Percentiles rank a stretch among this genome's conserved stretches.
These are phyloP conservation scores for Nymphalis polychloros DNA, from an alignment of 2,888 invertebrate genomes.

Conservation along the genomic window DNA sequence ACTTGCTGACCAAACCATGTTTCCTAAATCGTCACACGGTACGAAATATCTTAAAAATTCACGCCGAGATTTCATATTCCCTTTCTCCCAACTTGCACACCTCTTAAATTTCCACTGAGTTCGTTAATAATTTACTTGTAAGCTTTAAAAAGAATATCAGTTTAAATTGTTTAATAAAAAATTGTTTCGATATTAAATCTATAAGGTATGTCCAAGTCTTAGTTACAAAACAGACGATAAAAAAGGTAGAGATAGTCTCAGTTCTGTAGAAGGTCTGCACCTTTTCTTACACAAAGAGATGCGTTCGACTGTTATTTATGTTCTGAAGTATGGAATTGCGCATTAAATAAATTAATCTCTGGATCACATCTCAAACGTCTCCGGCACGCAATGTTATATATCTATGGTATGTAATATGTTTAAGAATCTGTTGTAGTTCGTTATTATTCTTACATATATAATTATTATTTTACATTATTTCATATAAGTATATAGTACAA, in stretches of 20 bases:
- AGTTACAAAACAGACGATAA: too few relatives aligned
- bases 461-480: neutral
- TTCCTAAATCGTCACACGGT: too few relatives aligned
- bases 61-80: too few relatives aligned
- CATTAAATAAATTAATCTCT: conserved; percentile 36
- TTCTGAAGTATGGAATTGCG: conserved; percentile 31
- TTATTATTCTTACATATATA: neutral
- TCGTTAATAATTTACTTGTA: too few relatives aligned
- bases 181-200: too few relatives aligned
- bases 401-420: conserved; percentile 9
- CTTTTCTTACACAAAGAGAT: conserved; percentile 24
- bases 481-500: neutral
- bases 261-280: conserved; percentile 14
- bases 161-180: too few relatives aligned
- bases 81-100: too few relatives aligned
- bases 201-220: too few relatives aligned
- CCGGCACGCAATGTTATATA: conserved; percentile 33
- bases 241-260: neutral
- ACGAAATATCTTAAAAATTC: too few relatives aligned
- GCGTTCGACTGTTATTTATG: conserved; percentile 26
- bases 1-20: too few relatives aligned
- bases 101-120: too few relatives aligned
- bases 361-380: conserved; percentile 36
- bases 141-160: too few relatives aligned
- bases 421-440: neutral